These are phyloP conservation scores for Antedon mediterranea DNA, from an alignment of 53 echinoderm and acorn worm species.

Conservation along the genomic window DNA sequence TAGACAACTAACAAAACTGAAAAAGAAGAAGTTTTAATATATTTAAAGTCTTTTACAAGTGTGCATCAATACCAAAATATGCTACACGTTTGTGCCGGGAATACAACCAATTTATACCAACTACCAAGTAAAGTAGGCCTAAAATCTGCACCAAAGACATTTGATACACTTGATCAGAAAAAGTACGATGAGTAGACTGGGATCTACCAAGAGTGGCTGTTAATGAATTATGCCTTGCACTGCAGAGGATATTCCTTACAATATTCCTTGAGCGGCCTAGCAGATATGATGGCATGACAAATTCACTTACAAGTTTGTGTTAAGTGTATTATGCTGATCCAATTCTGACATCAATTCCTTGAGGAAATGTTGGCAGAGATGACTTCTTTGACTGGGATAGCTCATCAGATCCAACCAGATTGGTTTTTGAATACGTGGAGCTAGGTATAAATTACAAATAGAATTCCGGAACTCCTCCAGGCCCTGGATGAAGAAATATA, in stretches of 20 bases:
- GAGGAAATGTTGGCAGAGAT: slow-evolving; percentile 72
- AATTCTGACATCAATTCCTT: slow-evolving; percentile 40
- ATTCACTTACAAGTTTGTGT: slow-evolving; percentile 91
- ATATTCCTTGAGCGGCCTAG: no score
- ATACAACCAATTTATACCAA: no score
- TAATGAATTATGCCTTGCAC: no score
- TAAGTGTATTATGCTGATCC: slow-evolving; percentile 58
- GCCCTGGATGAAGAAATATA: slow-evolving; percentile 22
- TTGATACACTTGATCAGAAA: no score
- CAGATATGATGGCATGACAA: no score
- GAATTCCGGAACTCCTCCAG: slow-evolving; percentile 52
- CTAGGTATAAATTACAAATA: slow-evolving; percentile 44
- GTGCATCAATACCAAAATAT: no score
- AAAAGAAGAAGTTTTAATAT: not conserved
- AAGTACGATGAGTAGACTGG: no score
- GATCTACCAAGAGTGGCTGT: no score
- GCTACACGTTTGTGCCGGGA: not conserved
- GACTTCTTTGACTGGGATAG: slow-evolving; percentile 70
- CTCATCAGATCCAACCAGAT: slow-evolving; percentile 95
- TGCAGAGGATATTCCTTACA: no score
- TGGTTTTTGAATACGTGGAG: slow-evolving; percentile 76
- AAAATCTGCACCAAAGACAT: no score
- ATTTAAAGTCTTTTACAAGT: not conserved
- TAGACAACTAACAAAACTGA: slow-evolving; percentile 85
- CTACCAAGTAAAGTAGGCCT: no score